Conservation (phyloP, 2,797 vertebrate genomes). For the Meriones psammophilus region DNA sequence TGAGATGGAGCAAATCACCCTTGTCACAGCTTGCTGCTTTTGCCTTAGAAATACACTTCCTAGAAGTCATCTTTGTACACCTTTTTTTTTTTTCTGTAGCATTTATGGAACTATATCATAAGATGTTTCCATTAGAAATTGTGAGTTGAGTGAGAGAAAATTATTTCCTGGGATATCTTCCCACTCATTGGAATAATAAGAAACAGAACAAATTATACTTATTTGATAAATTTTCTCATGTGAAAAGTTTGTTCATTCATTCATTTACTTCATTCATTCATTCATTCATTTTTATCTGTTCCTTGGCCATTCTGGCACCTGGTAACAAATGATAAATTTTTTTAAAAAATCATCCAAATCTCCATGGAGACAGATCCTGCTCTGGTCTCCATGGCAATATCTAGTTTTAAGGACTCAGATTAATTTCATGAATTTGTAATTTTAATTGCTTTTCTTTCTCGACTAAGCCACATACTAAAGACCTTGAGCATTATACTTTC, state of each 20-base stretch:
- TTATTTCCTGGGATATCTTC: slow-evolving; percentile 54
- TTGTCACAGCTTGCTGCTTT: background rate
- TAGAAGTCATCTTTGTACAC: slow-evolving; percentile 11
- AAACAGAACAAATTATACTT: slow-evolving; percentile 7
- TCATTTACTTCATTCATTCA: background rate
- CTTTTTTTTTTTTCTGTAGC: background rate
- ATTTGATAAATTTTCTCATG: slow-evolving; percentile 28
- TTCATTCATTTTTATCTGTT: slow-evolving; percentile 48
- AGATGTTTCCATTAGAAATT: slow-evolving; percentile 58
- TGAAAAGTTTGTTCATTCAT: background rate
- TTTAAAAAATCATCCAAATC: slow-evolving; percentile 15
- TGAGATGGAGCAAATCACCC: background rate
- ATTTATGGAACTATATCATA: background rate
- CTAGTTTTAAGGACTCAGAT: slow-evolving; percentile 72
- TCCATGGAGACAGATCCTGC: slow-evolving; percentile 74
- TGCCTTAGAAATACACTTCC: slow-evolving; percentile 32
- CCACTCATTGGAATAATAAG: slow-evolving; percentile 49
- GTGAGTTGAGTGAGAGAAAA: background rate
- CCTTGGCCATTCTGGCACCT: slow-evolving; percentile 33
- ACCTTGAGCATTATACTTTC: background rate
- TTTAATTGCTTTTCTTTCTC: slow-evolving; percentile 70
- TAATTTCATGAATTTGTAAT: slow-evolving; percentile 76
- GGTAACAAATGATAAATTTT: slow-evolving; percentile 62
- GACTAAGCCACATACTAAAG: slow-evolving; percentile 35
- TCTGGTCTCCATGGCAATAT: slow-evolving; percentile 73